Evolutionary conservation across 2,888 invertebrate species (phyloP).

Genomic region (Pocota personata): DNA sequence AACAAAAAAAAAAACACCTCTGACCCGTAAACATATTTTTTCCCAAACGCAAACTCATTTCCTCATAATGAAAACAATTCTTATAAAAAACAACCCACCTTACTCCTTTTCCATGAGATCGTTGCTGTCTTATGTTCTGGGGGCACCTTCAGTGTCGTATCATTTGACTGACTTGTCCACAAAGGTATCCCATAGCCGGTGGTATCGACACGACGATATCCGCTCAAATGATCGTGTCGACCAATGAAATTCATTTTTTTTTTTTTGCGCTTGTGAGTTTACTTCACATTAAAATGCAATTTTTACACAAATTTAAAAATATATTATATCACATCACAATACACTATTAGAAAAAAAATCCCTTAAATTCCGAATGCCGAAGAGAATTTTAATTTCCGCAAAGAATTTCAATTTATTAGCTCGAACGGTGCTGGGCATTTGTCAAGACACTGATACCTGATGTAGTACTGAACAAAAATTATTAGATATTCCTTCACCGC

Average conservation of each 20-base stretch:
- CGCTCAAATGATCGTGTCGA: constrained; percentile 79
- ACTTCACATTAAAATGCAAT: constrained; percentile 28
- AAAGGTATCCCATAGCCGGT: constrained; percentile 75
- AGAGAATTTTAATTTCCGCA: constrained; percentile 79
- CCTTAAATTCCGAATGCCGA: constrained; percentile 23
- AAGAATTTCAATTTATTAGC: constrained; percentile 79
- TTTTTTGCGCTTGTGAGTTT: constrained; percentile 76
- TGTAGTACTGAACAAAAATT: constrained; percentile 15
- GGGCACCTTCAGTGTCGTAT: constrained; percentile 41
- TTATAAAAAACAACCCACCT: constrained; percentile 74
- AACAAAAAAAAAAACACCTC: too few species aligned
- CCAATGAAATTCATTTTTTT: constrained; percentile 82
- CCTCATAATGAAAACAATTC: too few species aligned
- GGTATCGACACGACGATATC: constrained; percentile 79
- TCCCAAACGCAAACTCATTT: too few species aligned
- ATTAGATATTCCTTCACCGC: not conserved
- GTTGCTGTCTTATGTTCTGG: constrained; percentile 69
- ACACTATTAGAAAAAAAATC: constrained; percentile 3
- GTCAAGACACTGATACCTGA: constrained; percentile 63
- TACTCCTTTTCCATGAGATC: constrained; percentile 75
- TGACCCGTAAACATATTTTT: too few species aligned
- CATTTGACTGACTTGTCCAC: constrained; percentile 71
- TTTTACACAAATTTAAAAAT: constrained; percentile 22
- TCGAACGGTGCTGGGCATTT: constrained; percentile 78
- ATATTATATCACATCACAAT: constrained; percentile 12